These are phyloP conservation scores for Paramormyrops hopkinsi DNA, from an alignment of 2,797 vertebrate genomes.

Conservation along the genomic window DNA sequence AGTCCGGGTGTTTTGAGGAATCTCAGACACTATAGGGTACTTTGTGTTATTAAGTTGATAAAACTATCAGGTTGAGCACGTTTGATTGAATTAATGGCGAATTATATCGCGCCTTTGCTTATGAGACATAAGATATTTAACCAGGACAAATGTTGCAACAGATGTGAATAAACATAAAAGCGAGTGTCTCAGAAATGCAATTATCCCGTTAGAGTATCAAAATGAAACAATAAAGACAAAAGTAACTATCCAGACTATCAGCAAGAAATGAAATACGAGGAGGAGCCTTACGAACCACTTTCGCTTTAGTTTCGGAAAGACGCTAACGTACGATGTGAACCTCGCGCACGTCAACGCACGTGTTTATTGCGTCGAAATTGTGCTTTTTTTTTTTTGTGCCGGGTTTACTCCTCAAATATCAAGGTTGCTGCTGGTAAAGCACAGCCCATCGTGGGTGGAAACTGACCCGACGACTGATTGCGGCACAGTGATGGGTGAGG, in stretches of 20 bases:
- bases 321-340: not conserved
- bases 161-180: not conserved
- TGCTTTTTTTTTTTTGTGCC: not conserved
- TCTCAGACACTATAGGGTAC: not conserved
- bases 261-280: not conserved
- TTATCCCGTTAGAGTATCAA: not conserved
- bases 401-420: not conserved
- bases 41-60: not conserved
- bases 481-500: not conserved
- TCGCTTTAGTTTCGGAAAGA: not conserved
- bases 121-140: not conserved
- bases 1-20: not conserved
- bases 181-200: not conserved
- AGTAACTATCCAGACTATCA: not conserved
- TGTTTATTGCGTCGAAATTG: not conserved
- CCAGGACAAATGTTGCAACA: not conserved
- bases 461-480: not conserved
- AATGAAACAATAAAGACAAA: not conserved
- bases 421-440: not conserved
- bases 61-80: not conserved
- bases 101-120: not conserved
- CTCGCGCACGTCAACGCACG: not conserved
- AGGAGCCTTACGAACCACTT: not conserved
- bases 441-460: not conserved
- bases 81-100: not conserved